Conservation (phyloP, 2,113 vertebrate species). For the Epinephelus cyanopodus region DNA sequence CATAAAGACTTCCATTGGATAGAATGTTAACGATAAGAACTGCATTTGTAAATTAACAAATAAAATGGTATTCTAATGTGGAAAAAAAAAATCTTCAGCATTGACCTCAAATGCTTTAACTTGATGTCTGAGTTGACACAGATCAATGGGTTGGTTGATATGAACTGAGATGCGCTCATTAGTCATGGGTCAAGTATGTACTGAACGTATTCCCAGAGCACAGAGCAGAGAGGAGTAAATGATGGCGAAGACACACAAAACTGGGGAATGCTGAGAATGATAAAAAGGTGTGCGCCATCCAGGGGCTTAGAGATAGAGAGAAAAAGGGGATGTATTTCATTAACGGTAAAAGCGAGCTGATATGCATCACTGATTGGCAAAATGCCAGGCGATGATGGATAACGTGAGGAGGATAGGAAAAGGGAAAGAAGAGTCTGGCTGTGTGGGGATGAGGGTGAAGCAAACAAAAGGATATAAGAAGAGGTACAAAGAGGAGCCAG, state of each 20-base stretch:
- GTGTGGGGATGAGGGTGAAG: constrained; percentile 9
- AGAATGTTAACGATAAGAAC: background rate
- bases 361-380: constrained; percentile 56
- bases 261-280: constrained; percentile 19
- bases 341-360: constrained; percentile 36
- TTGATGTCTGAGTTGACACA: constrained; percentile 2
- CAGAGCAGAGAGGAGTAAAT: background rate
- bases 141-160: constrained; percentile 27
- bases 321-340: constrained; percentile 34
- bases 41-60: background rate
- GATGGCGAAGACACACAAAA: constrained; percentile 1
- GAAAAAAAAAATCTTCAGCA: background rate
- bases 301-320: constrained; percentile 11
- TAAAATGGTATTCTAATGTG: too few species aligned
- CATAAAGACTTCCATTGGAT: background rate
- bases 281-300: constrained; percentile 16
- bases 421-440: constrained; percentile 22
- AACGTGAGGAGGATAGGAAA: constrained; percentile 6
- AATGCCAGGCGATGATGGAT: constrained; percentile 55
- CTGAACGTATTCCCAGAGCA: constrained; percentile 7
- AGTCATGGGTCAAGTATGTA: constrained; percentile 44
- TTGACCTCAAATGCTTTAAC: background rate
- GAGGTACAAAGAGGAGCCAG: constrained; percentile 21
- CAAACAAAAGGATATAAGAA: constrained; percentile 45
- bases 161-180: constrained; percentile 36